phyloP scores from a whole-genome alignment of 2,113 vertebrate species.

The Apaloderma vittatum region DNA sequence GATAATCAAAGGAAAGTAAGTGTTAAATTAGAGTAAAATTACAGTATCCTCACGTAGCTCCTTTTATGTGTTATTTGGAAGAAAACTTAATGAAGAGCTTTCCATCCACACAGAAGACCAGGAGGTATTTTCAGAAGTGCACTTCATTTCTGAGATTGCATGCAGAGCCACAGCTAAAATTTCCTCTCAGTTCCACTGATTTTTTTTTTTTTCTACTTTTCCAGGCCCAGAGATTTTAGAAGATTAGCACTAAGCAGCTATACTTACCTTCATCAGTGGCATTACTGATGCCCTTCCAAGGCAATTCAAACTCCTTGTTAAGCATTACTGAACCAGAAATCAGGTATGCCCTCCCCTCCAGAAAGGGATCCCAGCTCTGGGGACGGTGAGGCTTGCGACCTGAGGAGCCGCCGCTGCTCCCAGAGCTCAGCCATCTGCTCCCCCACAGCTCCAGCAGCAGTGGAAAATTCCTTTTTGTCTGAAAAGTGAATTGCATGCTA shows the following conservation, averaged over 20 bases:
- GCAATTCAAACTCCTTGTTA: neutral
- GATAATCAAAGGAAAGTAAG: fast-evolving
- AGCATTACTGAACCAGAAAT: neutral
- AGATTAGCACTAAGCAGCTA: neutral
- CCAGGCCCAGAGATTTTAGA: neutral
- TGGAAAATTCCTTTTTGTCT: constrained; percentile 47
- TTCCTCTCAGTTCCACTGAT: neutral
- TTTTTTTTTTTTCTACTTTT: neutral
- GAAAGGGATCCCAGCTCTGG: neutral
- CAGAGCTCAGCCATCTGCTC: constrained; percentile 15
- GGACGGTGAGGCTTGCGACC: neutral
- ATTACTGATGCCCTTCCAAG: neutral
- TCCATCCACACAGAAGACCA: neutral
- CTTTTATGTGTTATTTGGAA: neutral
- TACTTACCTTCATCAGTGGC: neutral
- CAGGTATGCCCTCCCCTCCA: neutral
- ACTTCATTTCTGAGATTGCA: neutral
- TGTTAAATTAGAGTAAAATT: neutral
- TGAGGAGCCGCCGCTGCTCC: neutral
- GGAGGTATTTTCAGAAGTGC: neutral
- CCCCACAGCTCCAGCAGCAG: neutral
- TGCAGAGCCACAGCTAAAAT: neutral
- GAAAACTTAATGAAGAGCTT: constrained; percentile 19
- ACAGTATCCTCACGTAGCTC: fast-evolving
- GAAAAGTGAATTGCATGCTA: neutral